phyloP scores from a whole-genome alignment of 2,888 invertebrate species.

The Hipparchia semele region DNA sequence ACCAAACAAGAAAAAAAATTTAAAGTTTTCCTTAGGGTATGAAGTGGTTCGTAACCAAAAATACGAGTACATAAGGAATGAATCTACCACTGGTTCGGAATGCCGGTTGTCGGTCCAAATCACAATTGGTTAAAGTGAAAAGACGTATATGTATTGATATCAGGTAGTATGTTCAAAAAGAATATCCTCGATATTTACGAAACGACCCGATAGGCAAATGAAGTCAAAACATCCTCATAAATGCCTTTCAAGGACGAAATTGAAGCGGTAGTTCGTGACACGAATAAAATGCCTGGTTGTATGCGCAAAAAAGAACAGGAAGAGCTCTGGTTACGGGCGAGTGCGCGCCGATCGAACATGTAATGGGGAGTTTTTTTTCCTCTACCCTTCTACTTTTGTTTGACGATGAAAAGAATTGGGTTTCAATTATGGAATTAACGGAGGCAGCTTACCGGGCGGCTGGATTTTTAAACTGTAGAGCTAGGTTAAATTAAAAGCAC shows the following conservation, averaged over 20 bases:
- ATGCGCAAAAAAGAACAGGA: constrained; percentile 61
- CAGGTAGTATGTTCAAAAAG: no score
- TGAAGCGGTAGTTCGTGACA: constrained; percentile 37
- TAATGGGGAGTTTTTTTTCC: constrained; percentile 63
- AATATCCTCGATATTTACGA: no score
- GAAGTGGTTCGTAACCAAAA: no score
- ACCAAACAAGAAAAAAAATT: no score
- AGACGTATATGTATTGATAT: no score
- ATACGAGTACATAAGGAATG: no score
- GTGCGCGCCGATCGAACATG: constrained; percentile 62
- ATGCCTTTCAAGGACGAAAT: constrained; percentile 25
- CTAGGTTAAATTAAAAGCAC: not conserved
- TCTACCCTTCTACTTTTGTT: constrained; percentile 63
- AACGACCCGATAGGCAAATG: not conserved
- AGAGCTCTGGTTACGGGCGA: constrained; percentile 58
- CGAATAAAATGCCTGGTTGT: constrained; percentile 28
- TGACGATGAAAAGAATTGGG: constrained; percentile 48
- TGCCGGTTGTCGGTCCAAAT: no score
- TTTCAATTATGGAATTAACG: constrained; percentile 38
- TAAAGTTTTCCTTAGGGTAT: no score
- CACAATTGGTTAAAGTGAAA: no score
- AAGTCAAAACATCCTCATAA: not conserved
- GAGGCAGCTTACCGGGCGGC: not conserved
- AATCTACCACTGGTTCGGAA: no score
- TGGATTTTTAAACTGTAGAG: not conserved